Base-by-base conservation (phyloP, 2,888 invertebrate species). In the Drosophila multiciliata region DNA sequence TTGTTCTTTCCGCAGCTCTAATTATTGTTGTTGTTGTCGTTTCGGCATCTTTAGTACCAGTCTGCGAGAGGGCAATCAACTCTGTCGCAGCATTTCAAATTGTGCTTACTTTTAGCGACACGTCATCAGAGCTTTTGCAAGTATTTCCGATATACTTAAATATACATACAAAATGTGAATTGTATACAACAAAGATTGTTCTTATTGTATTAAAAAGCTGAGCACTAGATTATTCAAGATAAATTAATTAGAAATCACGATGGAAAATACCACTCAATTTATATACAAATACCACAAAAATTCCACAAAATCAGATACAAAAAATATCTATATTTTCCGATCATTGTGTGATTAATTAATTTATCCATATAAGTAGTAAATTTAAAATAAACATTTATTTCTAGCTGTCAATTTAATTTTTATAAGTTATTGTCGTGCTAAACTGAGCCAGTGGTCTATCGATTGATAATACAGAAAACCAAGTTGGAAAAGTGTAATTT, bases 11-110 rank as follows among this genome's bases (percentile, higher is more conserved):
- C 29, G 42, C 38, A 69, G 32, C 40, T 67, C 26, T 57, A 48
- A 36, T 67, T 68, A 29, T 40, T 62, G 35, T 57, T 61, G 17
- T 45, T 49, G 45, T 48, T 73, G 61, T 55, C 67, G 55, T 66
- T 71, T 75, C 66, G 73, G 59, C 68, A 75, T 72, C 82, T 73
- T 61, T 76, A 66, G 84, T 89, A 89, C 89, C 89, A 91, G 82
- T 67, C 78, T 64, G 76, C 73, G 78, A 72, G 83, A 89, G 91
- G 91, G 89, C 89, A 90, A 84, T 90, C 85, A 89, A 91, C 91
- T 90, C 77, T 80, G 82, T 35, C 23, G 48, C 68, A 48, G 36
- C 50, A 72, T 66, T 53, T 67, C 35, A 55, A 70, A 68, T 73
- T 82, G 55, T 66, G 82, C 77, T 82, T 72, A 77, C 70, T 73